Evolutionary conservation across 2,113 vertebrate species (phyloP), one percentile per base, ranked within the genome.

Genomic region (Atrichornis clamosus): DNA sequence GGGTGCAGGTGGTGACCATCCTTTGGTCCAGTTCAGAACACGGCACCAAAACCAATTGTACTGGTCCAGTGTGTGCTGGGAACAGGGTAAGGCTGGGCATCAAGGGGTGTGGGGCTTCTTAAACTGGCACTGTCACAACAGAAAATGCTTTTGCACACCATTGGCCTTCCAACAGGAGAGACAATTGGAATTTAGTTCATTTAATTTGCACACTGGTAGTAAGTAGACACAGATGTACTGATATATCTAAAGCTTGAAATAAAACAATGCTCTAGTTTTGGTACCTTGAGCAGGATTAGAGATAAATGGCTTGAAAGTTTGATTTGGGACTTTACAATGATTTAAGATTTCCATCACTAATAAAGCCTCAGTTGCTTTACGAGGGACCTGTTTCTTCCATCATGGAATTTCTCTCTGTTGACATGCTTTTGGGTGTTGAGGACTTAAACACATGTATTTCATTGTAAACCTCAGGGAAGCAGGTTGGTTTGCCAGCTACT

Each of bases 31-130:
- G 42, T 42, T 42, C 35, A 46, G 49, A 44, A 7, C 17, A 10
- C 9, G 60, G 58, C 13, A 13, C 16, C 22, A 35, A 46, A 32
- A 14, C 0, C 28, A 9, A 3, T 5, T 19, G 24, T 30, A 20
- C 33, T 59, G 46, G 20, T 28, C 16, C 10, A 11, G 9, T 2
- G 19, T 28, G 35, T n/a, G 24, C 33, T 64, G 64, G 49, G 33
- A 76, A 16, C 18, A 35, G 58, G 28, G 16, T 11, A 65, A 56
- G 46, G 27, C 19, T 65, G 75, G 49, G 44, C 39, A 35, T 4
- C 30, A 2, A 0, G 0, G 19, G 19, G 2, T 15, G 33, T 4
- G 20, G 52, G n/a, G 67, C 41, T 46, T 37, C 3, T 65, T 18
- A 68, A 26, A 32, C 8, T 58, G 37, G 6, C 15, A 37, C 5